These are phyloP conservation scores for Temnothorax nylanderi DNA, from an alignment of 1,140 invertebrate species.

Conservation along the genomic window DNA sequence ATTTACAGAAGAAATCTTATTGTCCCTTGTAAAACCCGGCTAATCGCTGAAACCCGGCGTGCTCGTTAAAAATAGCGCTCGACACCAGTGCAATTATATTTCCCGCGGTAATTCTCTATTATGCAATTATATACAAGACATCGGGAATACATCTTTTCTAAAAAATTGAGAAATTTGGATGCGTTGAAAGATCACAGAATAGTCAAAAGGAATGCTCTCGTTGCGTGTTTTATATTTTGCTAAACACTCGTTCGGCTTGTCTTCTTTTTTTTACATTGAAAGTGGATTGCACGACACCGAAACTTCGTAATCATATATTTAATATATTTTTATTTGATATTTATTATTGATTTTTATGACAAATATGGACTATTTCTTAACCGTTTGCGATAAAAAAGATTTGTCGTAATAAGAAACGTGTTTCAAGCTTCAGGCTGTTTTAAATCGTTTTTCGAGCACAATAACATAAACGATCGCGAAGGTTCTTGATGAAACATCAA, in stretches of 20 bases:
- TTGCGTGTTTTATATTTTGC: background rate
- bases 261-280: background rate
- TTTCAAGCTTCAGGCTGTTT: background rate
- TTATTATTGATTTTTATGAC: background rate
- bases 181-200: background rate
- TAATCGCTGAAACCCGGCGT: constrained; percentile 9
- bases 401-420: background rate
- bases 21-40: constrained; percentile 22
- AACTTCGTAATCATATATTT: background rate
- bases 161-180: background rate
- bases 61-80: constrained; percentile 36
- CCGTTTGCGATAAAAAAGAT: background rate
- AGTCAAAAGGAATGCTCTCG: background rate
- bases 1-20: constrained; percentile 32
- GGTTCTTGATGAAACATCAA: background rate
- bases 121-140: background rate
- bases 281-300: background rate
- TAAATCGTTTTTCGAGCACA: background rate
- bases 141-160: background rate
- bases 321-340: background rate
- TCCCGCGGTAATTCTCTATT: constrained; percentile 5
- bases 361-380: background rate
- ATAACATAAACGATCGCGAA: background rate
- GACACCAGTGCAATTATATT: background rate
- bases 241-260: background rate